Evolutionary conservation across 2,113 vertebrate species (phyloP), one percentile per base, ranked within the genome.

Genomic region (Mormyrus lacerda): DNA sequence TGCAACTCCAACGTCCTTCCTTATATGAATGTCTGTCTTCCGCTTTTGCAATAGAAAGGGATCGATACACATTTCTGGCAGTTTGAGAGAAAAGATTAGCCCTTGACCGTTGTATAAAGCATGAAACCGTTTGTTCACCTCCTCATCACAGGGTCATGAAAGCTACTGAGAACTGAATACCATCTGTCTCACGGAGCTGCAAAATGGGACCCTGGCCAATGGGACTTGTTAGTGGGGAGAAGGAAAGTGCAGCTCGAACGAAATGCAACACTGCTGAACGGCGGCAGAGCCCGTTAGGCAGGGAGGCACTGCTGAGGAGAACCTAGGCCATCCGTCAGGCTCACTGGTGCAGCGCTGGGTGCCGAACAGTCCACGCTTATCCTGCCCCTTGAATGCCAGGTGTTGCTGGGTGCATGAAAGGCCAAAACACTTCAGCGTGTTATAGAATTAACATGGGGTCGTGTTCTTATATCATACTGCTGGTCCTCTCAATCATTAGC

Each of bases 301-400:
- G 24, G 2, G 82, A 48, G 10, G 7, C 44, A 47, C 45, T 48
- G 42, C 44, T 11, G 24, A 8, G 45, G 24, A 19, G 35, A 39
- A 3, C 73, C 73, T 35, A 79, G 13, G 45, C 19, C 19, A 1
- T 1, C n/a, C 24, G 13, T 17, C 7, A 3, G 19, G 21, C 87
- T 69, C 8, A 7, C n/a, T 83, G 17, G 48, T 27, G 84, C 90
- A 91, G 42, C 42, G 89, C 79, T 3, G 88, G 90, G 90, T 91
- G 85, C 87, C 91, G 91, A 91, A 90, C 88, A 84, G 3, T 11
- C 44, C 44, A 65, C 87, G 17, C 44, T 88, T n/a, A 35, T 10
- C 51, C 42, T n/a, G 11, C 9, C n/a, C 44, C 65, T 4, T 21
- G 3, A 61, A 47, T 42, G 3, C 11, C 24, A 19, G 24, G 39